Conservation (phyloP, 1,140 invertebrate species). For the Philotrypesis tridentata region DNA sequence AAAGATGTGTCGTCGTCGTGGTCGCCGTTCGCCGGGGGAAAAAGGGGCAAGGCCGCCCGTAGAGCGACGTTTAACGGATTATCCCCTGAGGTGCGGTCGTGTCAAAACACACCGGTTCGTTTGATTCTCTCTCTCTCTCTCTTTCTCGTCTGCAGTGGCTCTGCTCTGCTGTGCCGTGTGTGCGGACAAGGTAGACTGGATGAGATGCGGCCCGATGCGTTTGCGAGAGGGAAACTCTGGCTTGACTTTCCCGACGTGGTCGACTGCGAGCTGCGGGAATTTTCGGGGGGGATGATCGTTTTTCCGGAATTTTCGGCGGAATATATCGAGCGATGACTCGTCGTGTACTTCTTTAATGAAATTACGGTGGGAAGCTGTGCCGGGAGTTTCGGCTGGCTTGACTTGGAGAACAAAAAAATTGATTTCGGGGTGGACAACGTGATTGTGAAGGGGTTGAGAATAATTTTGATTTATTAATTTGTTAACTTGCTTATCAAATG, state of each 20-base stretch:
- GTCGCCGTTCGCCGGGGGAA: background rate
- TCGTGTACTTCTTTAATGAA: background rate
- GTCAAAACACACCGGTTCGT: conserved; percentile 66
- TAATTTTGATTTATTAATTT: too few species aligned
- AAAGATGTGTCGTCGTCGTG: too few species aligned
- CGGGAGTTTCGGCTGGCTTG: too few species aligned
- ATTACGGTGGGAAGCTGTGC: background rate
- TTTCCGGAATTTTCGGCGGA: background rate
- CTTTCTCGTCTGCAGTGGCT: too few species aligned
- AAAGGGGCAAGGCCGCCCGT: conserved; percentile 62
- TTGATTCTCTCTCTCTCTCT: background rate
- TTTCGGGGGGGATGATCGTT: conserved; percentile 7
- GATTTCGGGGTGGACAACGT: too few species aligned
- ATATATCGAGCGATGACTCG: background rate
- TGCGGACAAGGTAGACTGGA: too few species aligned
- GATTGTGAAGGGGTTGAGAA: too few species aligned
- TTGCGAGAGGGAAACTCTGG: conserved; percentile 53
- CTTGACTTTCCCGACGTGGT: conserved; percentile 60
- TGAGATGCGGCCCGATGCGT: too few species aligned
- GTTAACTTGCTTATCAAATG: too few species aligned
- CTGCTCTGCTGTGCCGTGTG: too few species aligned
- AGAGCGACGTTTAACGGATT: conserved; percentile 68
- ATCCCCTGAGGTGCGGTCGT: conserved; percentile 67
- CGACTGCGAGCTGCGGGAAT: background rate
- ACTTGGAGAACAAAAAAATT: background rate